These are phyloP conservation scores for Dinocampus coccinellae DNA, from an alignment of 2,888 invertebrate species.

Conservation along the genomic window DNA sequence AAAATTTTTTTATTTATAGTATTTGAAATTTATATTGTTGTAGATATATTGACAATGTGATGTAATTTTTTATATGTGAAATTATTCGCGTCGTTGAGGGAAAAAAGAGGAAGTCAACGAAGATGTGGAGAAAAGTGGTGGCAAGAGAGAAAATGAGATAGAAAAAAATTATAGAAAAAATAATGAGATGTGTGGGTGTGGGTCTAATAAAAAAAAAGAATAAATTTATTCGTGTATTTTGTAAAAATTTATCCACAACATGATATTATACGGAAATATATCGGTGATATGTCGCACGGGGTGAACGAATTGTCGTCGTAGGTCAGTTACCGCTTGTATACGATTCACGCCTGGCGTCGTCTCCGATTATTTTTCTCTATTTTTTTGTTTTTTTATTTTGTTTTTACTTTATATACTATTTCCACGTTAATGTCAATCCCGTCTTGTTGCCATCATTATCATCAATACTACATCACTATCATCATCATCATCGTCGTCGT, in stretches of 20 bases:
- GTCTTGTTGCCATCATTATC: no score
- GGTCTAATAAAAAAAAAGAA: neutral
- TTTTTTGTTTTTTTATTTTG: no score
- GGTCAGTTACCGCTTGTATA: slow-evolving; percentile 48
- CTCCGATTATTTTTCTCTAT: neutral
- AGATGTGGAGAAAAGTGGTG: no score
- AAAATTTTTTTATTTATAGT: no score
- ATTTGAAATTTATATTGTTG: no score
- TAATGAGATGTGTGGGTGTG: neutral
- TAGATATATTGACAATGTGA: neutral
- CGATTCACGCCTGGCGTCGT: slow-evolving; percentile 25
- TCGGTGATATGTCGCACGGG: slow-evolving; percentile 35
- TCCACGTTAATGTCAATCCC: no score
- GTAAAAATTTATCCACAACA: neutral
- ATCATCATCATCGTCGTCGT: neutral
- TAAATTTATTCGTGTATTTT: slow-evolving; percentile 22
- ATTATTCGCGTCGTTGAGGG: no score
- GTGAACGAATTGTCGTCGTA: slow-evolving; percentile 52
- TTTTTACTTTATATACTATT: no score
- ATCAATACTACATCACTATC: no score
- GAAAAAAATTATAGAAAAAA: no score
- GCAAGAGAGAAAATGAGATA: no score
- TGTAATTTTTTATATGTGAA: neutral
- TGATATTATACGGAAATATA: neutral
- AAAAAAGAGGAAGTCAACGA: no score